Base-by-base conservation (phyloP, 2,113 vertebrate species). In the Haemorhous mexicanus region DNA sequence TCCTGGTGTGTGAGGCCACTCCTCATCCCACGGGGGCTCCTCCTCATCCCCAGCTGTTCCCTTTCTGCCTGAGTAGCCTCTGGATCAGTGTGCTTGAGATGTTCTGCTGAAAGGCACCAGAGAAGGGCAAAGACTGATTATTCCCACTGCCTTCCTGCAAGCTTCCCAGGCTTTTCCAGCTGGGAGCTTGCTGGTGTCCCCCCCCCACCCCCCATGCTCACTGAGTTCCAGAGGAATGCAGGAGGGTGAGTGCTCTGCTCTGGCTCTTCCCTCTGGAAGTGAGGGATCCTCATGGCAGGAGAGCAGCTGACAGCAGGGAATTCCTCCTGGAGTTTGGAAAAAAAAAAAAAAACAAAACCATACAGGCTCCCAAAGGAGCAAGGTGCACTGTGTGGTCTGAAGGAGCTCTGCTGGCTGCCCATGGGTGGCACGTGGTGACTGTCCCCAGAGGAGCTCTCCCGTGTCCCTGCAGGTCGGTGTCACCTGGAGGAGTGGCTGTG, bases 1-100 rank as follows among this genome's bases (percentile, higher is more conserved):
- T 66, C 83, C 12, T 13, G 7, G 30, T 46, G 68, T 12, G 72
- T 2, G 7, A 86, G 67, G 79, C 55, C 21, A 11, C 41, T 75
- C 52, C 11, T 6, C 46, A 24, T 56, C 80, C 90, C 14, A 26
- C 24, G 14, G 49, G 49, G 49, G 49, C 49, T 50, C 49, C 49
- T 50, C 49, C 49, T 27, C 84, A 43, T 68, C 84, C 87, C 89
- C 93, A 91, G 89, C 90, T 94, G 84, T 66, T 95, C 95, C 78
- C 14, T 91, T 82, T 79, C 87, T 93, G 93, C 87, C 94, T 87
- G 70, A 67, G 72, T 47, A 52, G 61, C 82, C 88, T 53, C 73
- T 3, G 32, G 69, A 43, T 66, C 64, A 0, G 27, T 2, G 52
- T 70, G 87, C 93, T 76, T 56, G 61, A 89, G 90, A 91, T 87